Conservation (phyloP, 2,113 vertebrate species). For the Vireo altiloquus region DNA sequence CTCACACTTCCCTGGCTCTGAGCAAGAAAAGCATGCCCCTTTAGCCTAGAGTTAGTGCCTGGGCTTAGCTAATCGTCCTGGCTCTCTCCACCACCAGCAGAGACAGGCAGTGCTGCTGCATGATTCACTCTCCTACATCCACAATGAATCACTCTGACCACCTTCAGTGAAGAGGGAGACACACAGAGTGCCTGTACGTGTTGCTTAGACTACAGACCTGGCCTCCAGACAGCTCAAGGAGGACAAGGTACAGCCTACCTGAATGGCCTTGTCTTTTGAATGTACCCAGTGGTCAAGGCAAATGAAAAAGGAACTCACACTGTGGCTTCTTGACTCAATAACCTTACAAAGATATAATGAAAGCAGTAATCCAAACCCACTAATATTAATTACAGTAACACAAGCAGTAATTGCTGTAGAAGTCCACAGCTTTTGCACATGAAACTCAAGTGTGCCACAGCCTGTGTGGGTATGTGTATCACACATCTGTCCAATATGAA, state of each 20-base stretch:
- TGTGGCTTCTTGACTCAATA: not conserved
- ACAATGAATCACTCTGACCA: not conserved
- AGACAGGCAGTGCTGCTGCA: not conserved
- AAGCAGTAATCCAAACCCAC: not conserved
- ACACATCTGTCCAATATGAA: not conserved
- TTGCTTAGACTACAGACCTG: not conserved
- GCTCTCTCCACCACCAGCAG: not conserved
- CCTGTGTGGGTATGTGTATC: not conserved
- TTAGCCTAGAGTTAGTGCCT: not conserved
- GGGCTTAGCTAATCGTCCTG: not conserved
- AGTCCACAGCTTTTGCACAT: not conserved
- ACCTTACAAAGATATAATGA: not conserved
- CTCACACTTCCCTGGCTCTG: not conserved
- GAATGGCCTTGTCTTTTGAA: not conserved
- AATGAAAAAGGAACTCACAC: not conserved
- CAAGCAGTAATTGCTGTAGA: not conserved
- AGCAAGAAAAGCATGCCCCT: not conserved
- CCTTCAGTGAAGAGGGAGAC: not conserved
- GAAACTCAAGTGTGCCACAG: not conserved
- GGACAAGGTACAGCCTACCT: not conserved
- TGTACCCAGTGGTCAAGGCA: not conserved
- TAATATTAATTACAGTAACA: not conserved
- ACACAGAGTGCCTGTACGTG: not conserved
- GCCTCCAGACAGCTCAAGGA: not conserved
- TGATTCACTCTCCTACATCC: not conserved